phyloP scores from a whole-genome alignment of 2,888 invertebrate genomes.

The Nymphalis urticae region DNA sequence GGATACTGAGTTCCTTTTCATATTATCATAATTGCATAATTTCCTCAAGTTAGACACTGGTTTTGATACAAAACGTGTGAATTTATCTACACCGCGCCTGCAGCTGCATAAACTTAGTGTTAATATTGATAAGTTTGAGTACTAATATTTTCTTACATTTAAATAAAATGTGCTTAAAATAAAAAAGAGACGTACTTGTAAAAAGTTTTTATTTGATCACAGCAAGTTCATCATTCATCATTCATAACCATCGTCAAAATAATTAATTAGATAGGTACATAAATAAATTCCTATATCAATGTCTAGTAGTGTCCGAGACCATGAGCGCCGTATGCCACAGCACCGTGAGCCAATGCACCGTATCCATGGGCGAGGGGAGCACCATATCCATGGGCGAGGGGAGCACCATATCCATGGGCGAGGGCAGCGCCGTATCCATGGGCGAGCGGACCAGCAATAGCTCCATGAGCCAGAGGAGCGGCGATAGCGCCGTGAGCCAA shows the following conservation, averaged over 20 bases:
- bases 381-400: conserved; percentile 52
- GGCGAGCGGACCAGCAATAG: conserved; percentile 51
- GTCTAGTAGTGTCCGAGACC: conserved; percentile 44
- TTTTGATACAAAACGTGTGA: conserved; percentile 5
- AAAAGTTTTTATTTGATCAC: conserved; percentile 44
- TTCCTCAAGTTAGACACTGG: conserved; percentile 2
- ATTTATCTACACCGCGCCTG: neutral
- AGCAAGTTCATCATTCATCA: conserved; percentile 43
- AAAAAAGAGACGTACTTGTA: conserved; percentile 15
- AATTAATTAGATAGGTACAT: conserved; percentile 44
- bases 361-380: conserved; percentile 52
- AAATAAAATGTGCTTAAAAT: too few relatives aligned
- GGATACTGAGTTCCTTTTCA: neutral
- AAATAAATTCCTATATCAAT: conserved; percentile 43
- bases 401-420: conserved; percentile 55
- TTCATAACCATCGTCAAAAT: conserved; percentile 45
- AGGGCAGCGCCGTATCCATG: conserved; percentile 44
- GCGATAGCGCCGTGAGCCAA: conserved; percentile 39
- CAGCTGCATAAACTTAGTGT: neutral
- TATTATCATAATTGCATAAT: conserved; percentile 7
- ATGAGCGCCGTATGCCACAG: conserved; percentile 44
- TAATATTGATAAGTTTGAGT: neutral
- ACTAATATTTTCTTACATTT: too few relatives aligned
- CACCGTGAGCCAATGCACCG: conserved; percentile 50
- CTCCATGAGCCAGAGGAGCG: conserved; percentile 38